These are phyloP conservation scores for Poecilobothrus nobilitatus DNA, from an alignment of 2,888 invertebrate genomes.

Conservation along the genomic window DNA sequence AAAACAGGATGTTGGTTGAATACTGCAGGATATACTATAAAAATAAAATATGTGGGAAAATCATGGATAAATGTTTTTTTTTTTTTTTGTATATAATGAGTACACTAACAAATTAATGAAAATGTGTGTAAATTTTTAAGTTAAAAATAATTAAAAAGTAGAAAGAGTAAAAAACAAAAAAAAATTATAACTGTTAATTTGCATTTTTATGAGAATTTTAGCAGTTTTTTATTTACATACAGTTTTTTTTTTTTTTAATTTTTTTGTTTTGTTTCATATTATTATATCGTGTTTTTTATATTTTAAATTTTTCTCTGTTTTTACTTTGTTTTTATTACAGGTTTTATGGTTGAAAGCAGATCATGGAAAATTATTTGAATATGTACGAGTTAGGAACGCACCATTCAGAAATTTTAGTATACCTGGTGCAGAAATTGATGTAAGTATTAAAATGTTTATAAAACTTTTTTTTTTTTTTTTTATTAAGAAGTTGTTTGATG, in stretches of 20 bases:
- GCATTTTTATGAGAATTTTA: background rate
- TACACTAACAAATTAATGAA: too few species aligned
- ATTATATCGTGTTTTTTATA: background rate
- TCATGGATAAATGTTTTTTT: too few species aligned
- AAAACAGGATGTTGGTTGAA: too few species aligned
- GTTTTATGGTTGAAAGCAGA: constrained; percentile 45
- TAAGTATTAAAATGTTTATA: constrained; percentile 46
- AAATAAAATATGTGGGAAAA: too few species aligned
- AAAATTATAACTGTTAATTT: too few species aligned
- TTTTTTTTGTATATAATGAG: too few species aligned
- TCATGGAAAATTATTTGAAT: constrained; percentile 66
- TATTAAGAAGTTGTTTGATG: background rate
- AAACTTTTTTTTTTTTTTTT: constrained; percentile 17
- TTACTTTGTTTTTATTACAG: constrained; percentile 29
- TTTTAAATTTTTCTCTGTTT: constrained; percentile 7
- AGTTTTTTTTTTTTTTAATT: background rate
- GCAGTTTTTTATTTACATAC: background rate
- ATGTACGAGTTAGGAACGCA: constrained; percentile 66
- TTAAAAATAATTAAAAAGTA: too few species aligned
- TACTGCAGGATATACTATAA: too few species aligned
- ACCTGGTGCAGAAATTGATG: constrained; percentile 66
- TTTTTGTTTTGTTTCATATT: too few species aligned
- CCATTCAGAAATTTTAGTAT: constrained; percentile 59
- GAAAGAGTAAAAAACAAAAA: too few species aligned
- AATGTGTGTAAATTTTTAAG: too few species aligned